Base-by-base conservation (phyloP, 1,140 invertebrate species). In the Musca domestica region DNA sequence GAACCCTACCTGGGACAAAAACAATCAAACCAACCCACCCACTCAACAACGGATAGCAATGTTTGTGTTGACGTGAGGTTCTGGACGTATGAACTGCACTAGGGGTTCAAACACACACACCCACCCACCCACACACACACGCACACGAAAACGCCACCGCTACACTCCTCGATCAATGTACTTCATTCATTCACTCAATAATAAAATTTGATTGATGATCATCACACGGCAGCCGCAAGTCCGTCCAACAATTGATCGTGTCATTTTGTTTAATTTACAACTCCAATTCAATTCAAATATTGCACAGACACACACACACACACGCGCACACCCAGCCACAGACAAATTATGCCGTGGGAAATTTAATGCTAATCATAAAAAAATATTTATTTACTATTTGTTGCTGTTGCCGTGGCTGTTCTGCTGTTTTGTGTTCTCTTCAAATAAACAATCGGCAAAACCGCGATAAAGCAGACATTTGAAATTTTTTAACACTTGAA, bases 271-370 rank as follows among this genome's bases (percentile, higher is more conserved):
- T 61, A 61, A 61, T 61, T 61, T 61, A 61, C 19, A 61, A 41
- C 56, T 61, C 56, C 19, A 17, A 61, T 61, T 41, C 34, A 41
- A 41, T 41, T 10, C 6, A 41, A 7, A 61, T 61, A 41, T 34
- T 34, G 27, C 56, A 61, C 27, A 41, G 34, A 34, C 56, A 61
- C n/a, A n/a, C n/a, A n/a, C n/a, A n/a, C n/a, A n/a, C n/a, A n/a
- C n/a, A n/a, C n/a, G n/a, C n/a, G n/a, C n/a, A n/a, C n/a, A n/a
- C n/a, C n/a, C n/a, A n/a, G n/a, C n/a, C n/a, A n/a, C n/a, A n/a
- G n/a, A n/a, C n/a, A n/a, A n/a, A 61, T 61, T 61, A 61, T 61
- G 56, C 56, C 56, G 56, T 61, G 56, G 56, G 56, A 61, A 61
- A 61, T 34, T 41, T 34, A 61, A 61, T n/a, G 56, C 34, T 61